Evolutionary conservation across 1,140 invertebrate species (phyloP).

Genomic region (Amphibalanus amphitrite): DNA sequence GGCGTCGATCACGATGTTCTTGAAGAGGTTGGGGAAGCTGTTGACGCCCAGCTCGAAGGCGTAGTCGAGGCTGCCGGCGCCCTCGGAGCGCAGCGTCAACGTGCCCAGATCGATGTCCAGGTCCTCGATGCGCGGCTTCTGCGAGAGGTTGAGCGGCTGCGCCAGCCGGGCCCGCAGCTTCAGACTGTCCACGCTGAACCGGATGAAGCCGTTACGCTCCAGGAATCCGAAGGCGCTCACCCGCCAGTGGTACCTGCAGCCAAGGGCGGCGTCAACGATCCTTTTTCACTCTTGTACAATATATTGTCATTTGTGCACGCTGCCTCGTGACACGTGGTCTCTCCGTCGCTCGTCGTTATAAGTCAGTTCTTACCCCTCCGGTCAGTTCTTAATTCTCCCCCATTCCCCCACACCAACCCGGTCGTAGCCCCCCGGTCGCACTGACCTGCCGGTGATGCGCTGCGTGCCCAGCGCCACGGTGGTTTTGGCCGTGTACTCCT

Average conservation of each 20-base stretch:
- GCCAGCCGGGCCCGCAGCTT: conserved; percentile 1
- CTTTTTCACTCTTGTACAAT: too few species aligned
- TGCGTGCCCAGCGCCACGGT: background rate
- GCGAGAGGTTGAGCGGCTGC: background rate
- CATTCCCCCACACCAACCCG: too few species aligned
- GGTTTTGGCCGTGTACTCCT: background rate
- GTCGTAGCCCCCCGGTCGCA: too few species aligned
- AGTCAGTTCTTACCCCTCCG: too few species aligned
- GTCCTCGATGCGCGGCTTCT: background rate
- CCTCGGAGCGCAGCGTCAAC: conserved; percentile 11
- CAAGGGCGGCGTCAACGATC: background rate
- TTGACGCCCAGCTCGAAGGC: conserved; percentile 13
- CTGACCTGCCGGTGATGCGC: conserved; percentile 2
- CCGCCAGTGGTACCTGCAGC: background rate
- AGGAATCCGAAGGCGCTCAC: conserved; percentile 3
- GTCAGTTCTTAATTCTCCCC: too few species aligned
- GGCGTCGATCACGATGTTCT: conserved; percentile 15
- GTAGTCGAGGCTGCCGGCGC: conserved; percentile 14
- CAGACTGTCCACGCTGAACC: conserved; percentile 3
- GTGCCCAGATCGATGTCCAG: conserved; percentile 10
- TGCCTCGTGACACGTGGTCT: too few species aligned
- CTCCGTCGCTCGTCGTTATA: too few species aligned
- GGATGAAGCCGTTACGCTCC: conserved; percentile 2
- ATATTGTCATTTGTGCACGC: too few species aligned
- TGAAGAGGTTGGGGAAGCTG: conserved; percentile 13